Percentiles rank a stretch among this genome's conserved stretches.
phyloP scores from a whole-genome alignment of 2,888 invertebrate genomes.

The Pyrrhia umbra region DNA sequence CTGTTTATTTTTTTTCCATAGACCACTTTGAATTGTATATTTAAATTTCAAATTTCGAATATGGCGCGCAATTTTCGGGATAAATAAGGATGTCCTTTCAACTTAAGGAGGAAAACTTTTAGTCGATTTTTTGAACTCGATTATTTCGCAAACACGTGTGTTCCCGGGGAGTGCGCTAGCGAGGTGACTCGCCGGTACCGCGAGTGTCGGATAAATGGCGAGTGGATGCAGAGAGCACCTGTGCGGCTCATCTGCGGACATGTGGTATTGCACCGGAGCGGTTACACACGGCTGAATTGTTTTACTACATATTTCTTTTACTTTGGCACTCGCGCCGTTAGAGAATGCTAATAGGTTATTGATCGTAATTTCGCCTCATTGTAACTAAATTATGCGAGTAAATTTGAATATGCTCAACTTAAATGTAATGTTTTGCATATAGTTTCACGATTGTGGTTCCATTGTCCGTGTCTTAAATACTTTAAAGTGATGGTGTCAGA shows the following conservation, averaged over 20 bases:
- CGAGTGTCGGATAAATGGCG: constrained; percentile 86
- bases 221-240: constrained; percentile 76
- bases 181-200: constrained; percentile 80
- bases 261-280: constrained; percentile 75
- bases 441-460: not conserved
- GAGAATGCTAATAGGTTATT: constrained; percentile 35
- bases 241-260: constrained; percentile 71
- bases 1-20: constrained; percentile 57
- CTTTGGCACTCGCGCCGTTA: constrained; percentile 31
- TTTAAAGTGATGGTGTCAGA: no score
- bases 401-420: not conserved
- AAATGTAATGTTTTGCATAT: not conserved
- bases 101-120: constrained; percentile 32
- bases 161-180: constrained; percentile 68
- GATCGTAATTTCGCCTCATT: constrained; percentile 18
- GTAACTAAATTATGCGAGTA: not conserved
- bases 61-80: constrained; percentile 34
- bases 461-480: no score
- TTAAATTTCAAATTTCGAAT: constrained; percentile 50
- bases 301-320: constrained; percentile 55
- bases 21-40: constrained; percentile 53
- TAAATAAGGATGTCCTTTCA: constrained; percentile 27
- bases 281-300: constrained; percentile 54
- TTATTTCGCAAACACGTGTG: constrained; percentile 68
- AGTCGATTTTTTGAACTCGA: constrained; percentile 37